Conservation (phyloP, 2,797 vertebrate species). For the Aldrovandia affinis region DNA sequence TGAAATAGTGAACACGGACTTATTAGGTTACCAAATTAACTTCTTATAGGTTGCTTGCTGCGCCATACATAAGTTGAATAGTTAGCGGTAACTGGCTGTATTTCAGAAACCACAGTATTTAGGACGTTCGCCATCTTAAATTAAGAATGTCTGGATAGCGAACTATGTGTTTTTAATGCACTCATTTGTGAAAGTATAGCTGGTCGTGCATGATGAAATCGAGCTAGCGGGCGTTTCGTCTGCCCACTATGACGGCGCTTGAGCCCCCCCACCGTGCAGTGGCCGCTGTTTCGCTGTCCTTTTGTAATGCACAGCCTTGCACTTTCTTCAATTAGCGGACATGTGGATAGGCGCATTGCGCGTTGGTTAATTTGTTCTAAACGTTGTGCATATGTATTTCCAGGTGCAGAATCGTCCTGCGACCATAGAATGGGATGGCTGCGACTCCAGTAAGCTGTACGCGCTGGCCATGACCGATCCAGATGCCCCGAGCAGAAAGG, state of each 20-base stretch:
- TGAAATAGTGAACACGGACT: background rate
- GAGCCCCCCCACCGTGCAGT: background rate
- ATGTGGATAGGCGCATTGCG: background rate
- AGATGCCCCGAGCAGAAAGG: constrained; percentile 88
- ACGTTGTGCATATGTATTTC: background rate
- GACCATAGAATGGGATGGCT: constrained; percentile 84
- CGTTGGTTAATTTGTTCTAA: too few species aligned
- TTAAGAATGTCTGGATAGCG: background rate
- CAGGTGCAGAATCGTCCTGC: constrained; percentile 87
- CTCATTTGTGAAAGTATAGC: background rate
- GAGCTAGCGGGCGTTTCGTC: background rate
- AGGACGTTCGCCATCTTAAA: too few species aligned
- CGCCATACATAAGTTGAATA: too few species aligned
- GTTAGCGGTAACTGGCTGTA: too few species aligned
- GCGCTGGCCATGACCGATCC: constrained; percentile 90
- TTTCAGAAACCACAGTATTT: background rate
- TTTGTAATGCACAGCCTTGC: background rate
- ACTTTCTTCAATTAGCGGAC: background rate
- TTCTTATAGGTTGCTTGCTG: background rate
- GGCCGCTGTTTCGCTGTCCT: background rate
- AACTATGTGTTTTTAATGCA: background rate
- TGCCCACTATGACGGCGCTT: background rate
- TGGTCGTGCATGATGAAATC: background rate
- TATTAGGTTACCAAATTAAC: background rate
- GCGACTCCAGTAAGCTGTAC: constrained; percentile 85